These are phyloP conservation scores for Cataglyphis hispanica DNA, from an alignment of 1,140 invertebrate species.

Conservation along the genomic window DNA sequence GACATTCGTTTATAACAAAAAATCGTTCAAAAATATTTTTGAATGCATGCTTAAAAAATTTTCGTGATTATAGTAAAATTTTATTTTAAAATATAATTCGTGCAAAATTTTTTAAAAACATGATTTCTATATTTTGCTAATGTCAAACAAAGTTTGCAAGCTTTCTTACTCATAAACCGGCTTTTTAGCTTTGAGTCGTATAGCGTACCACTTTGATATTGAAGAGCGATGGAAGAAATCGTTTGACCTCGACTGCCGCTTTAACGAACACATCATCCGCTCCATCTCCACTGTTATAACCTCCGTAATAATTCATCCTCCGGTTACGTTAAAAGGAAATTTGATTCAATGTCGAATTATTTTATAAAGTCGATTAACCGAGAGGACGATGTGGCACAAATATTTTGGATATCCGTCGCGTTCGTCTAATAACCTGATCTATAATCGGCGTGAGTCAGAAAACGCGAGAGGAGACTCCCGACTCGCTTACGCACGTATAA, in stretches of 20 bases:
- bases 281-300: conserved; percentile 34
- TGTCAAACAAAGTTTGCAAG: not conserved
- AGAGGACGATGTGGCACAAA: not conserved
- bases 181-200: not conserved
- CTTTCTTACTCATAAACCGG: not conserved
- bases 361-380: not conserved
- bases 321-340: conserved; percentile 31
- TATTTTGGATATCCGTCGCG: not conserved
- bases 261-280: conserved; percentile 83
- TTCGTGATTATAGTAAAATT: too few relatives aligned
- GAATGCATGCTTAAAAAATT: too few relatives aligned
- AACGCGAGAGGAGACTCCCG: not conserved
- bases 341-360: not conserved
- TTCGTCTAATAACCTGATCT: not conserved
- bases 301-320: conserved; percentile 68
- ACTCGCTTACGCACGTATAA: not conserved
- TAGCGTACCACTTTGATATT: conserved; percentile 86
- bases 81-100: too few relatives aligned
- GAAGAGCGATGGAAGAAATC: conserved; percentile 84
- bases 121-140: not conserved
- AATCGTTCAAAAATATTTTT: too few relatives aligned
- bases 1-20: too few relatives aligned
- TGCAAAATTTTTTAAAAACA: not conserved
- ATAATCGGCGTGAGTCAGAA: conserved; percentile 2
- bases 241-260: conserved; percentile 82